phyloP scores from a whole-genome alignment of 2,797 vertebrate genomes.

The Catamblyrhynchus diadema region DNA sequence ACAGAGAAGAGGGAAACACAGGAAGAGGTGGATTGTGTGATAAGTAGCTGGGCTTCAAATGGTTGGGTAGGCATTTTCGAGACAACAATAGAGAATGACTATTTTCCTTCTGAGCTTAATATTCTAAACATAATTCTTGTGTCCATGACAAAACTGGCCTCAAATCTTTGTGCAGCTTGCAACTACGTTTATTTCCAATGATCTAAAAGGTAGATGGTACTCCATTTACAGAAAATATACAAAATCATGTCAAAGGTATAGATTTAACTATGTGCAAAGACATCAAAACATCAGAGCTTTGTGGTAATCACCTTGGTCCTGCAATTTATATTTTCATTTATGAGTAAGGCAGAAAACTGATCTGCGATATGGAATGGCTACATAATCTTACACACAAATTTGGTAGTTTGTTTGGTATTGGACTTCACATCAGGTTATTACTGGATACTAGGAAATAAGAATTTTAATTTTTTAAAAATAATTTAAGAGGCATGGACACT shows the following conservation, averaged over 20 bases:
- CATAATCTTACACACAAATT: neutral
- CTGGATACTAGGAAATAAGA: neutral
- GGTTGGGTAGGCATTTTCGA: neutral
- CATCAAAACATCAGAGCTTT: neutral
- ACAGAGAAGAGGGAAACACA: neutral
- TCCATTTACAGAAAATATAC: neutral
- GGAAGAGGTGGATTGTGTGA: neutral
- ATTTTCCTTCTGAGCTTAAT: neutral
- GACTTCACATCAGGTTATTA: neutral
- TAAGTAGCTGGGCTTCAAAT: neutral
- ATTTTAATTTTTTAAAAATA: accelerated
- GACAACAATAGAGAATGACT: neutral
- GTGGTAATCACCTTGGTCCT: neutral
- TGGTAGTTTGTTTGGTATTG: neutral
- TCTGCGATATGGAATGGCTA: accelerated
- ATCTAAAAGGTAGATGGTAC: neutral
- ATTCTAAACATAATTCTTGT: neutral
- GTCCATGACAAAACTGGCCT: neutral
- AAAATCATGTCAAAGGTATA: neutral
- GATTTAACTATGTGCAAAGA: neutral
- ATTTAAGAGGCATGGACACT: neutral
- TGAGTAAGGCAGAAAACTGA: neutral
- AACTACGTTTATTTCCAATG: neutral
- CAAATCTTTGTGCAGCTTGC: neutral
- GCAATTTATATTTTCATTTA: neutral